Evolutionary conservation across 2,888 invertebrate genomes (phyloP), one percentile per base, ranked within the genome.

Genomic region (Chymomyza procnemis): DNA sequence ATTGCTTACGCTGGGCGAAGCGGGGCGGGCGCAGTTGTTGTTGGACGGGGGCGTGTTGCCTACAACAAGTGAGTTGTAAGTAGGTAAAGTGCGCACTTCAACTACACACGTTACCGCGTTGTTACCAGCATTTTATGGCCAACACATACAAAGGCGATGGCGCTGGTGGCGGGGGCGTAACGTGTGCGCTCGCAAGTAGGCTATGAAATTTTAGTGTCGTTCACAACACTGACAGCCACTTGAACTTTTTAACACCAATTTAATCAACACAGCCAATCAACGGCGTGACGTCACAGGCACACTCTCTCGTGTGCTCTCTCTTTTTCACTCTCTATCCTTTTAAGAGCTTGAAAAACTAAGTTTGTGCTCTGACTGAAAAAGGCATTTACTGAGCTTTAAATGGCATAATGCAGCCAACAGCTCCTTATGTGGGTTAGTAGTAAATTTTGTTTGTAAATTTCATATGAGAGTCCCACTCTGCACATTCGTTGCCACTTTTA

Each of bases 161-260:
- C n/a, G n/a, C n/a, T n/a, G n/a, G n/a, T n/a, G n/a, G n/a, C n/a
- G n/a, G n/a, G n/a, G n/a, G 34, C 46, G 21, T 47, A 46, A 4
- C 14, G 47, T 59, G 5, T 3, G 64, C 65, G 61, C 57, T 69
- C 65, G 64, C 71, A 78, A 74, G 79, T 78, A 79, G 83, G 83
- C 85, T 70, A 80, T 85, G 75, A 83, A 83, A 77, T 74, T 83
- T 79, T 70, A 82, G 68, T 85, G 65, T 71, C 78, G 75, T 74
- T 80, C 83, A 80, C 74, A 79, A 75, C 75, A 69, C 77, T 74
- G 73, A 83, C 85, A 85, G 74, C 59, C 81, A 83, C 79, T 83
- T 79, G 55, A 79, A 80, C 71, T 80, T 85, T 83, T 85, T 76
- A 85, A 85, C 85, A 73, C 74, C 81, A 83, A 78, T 75, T 81